Conservation (phyloP, 2,888 invertebrate genomes). For the Sylvicola cinctus region DNA sequence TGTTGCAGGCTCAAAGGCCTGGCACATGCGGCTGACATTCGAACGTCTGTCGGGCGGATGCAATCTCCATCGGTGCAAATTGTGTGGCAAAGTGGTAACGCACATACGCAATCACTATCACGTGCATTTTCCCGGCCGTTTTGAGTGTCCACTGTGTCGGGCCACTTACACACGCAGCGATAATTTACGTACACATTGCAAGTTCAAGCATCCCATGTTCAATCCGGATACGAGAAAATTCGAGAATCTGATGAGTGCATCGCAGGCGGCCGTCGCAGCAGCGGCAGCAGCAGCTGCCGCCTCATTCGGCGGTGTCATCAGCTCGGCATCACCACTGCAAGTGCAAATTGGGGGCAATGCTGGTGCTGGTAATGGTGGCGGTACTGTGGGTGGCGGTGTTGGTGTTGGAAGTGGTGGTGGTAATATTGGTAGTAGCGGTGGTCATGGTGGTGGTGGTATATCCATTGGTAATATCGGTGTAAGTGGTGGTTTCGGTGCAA, state of each 20-base stretch:
- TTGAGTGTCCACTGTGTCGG: constrained; percentile 79
- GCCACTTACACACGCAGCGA: constrained; percentile 83
- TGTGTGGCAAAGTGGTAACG: constrained; percentile 86
- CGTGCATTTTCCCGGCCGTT: constrained; percentile 81
- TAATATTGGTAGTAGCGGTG: too few relatives aligned
- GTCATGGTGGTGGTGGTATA: too few relatives aligned
- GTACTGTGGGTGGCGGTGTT: too few relatives aligned
- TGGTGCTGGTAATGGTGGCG: too few relatives aligned
- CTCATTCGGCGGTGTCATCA: too few relatives aligned
- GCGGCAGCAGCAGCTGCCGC: constrained; percentile 25
- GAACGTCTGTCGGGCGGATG: constrained; percentile 82
- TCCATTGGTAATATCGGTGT: too few relatives aligned
- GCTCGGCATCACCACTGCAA: too few relatives aligned
- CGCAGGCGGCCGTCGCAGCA: constrained; percentile 22
- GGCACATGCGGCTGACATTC: constrained; percentile 88
- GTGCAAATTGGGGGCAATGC: too few relatives aligned
- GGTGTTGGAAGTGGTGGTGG: too few relatives aligned
- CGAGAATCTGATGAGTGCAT: constrained; percentile 5
- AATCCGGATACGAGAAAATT: constrained; percentile 70
- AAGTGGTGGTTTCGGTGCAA: too few relatives aligned
- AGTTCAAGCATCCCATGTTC: constrained; percentile 77
- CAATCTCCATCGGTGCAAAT: constrained; percentile 84
- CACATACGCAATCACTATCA: constrained; percentile 88
- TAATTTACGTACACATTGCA: constrained; percentile 82
- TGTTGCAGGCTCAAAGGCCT: constrained; percentile 80